phyloP scores from a whole-genome alignment of 2,797 vertebrate species.

The Enteromius mattozi region DNA sequence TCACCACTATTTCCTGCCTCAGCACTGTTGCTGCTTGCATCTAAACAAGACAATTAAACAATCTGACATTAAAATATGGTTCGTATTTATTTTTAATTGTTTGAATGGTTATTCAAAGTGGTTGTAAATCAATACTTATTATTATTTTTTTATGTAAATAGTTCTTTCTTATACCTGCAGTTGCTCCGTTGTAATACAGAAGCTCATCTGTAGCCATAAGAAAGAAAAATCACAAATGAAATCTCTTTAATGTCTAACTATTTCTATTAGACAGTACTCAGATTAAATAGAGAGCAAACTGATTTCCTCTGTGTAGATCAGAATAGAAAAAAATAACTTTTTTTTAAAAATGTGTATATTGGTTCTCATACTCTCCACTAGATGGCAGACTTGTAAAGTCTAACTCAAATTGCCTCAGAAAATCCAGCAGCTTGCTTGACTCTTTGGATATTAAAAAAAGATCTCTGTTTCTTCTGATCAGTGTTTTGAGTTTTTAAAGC shows the following conservation, averaged over 20 bases:
- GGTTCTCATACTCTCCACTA: conserved; percentile 50
- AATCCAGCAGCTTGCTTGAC: neutral
- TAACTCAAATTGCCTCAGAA: neutral
- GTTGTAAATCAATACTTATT: neutral
- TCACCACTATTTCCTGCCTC: conserved; percentile 69
- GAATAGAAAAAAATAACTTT: neutral
- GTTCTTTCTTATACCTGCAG: conserved; percentile 63
- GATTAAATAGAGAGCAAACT: neutral
- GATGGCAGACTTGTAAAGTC: conserved; percentile 59
- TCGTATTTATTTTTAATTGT: neutral
- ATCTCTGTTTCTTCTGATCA: neutral
- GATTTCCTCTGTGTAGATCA: neutral
- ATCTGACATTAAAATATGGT: neutral
- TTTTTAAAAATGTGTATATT: neutral
- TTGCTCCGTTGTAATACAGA: conserved; percentile 62
- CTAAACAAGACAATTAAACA: conserved; percentile 55
- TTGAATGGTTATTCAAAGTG: neutral
- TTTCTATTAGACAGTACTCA: neutral
- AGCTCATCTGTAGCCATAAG: conserved; percentile 63
- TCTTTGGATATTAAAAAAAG: neutral
- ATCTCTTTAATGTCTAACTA: neutral
- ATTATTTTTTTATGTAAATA: neutral
- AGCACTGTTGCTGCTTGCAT: conserved; percentile 72
- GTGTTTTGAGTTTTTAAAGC: neutral
- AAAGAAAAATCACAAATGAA: conserved; percentile 19